phyloP scores from a whole-genome alignment of 2,797 vertebrate genomes.

The Lacerta agilis region DNA sequence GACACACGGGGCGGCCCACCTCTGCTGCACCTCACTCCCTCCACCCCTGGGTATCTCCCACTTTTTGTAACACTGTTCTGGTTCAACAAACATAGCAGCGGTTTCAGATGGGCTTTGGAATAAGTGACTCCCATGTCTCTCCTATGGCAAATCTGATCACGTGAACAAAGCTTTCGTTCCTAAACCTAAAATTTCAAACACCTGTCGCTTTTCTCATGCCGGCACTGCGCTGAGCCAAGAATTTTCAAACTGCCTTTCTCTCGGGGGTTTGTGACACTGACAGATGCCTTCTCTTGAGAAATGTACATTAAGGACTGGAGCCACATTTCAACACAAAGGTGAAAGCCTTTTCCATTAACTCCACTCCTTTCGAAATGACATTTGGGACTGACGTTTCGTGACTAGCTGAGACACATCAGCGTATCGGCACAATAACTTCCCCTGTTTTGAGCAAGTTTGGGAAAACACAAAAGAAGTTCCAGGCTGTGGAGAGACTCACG shows the following conservation, averaged over 20 bases:
- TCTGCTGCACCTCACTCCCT: too few species aligned
- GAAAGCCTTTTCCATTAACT: not conserved
- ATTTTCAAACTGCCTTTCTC: not conserved
- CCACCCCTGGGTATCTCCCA: too few species aligned
- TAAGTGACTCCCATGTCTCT: not conserved
- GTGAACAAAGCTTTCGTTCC: not conserved
- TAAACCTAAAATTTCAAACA: not conserved
- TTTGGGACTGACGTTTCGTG: not conserved
- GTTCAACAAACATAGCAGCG: not conserved
- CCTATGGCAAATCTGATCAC: not conserved
- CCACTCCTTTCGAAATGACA: not conserved
- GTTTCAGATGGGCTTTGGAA: not conserved
- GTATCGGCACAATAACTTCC: not conserved
- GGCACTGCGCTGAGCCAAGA: not conserved
- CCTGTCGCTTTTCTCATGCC: rapidly evolving
- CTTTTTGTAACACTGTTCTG: too few species aligned
- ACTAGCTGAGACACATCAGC: rapidly evolving
- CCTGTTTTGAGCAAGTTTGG: not conserved
- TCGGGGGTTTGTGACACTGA: rapidly evolving
- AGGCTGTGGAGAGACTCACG: rapidly evolving
- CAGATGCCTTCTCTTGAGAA: not conserved
- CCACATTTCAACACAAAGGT: not conserved
- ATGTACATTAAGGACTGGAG: rapidly evolving
- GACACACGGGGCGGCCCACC: too few species aligned
- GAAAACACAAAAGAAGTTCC: rapidly evolving